Evolutionary conservation across 2,797 vertebrate species (phyloP).

Genomic region (Myripristis jacobus): DNA sequence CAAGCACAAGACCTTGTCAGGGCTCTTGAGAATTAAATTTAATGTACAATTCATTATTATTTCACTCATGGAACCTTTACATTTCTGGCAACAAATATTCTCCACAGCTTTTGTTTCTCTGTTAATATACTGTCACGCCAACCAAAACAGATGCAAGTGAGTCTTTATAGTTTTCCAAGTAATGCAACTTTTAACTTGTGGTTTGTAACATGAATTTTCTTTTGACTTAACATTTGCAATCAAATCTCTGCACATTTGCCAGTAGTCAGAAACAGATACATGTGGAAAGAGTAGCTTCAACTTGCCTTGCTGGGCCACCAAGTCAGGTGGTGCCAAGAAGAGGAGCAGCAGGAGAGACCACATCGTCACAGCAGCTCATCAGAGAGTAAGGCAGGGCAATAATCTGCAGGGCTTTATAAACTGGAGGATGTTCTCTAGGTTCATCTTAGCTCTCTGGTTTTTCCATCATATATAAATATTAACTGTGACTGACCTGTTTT

Average conservation of each 20-base stretch:
- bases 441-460: too few relatives aligned
- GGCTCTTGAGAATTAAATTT: too few relatives aligned
- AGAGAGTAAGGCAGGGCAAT: slow-evolving; percentile 26
- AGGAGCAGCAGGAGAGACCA: slow-evolving; percentile 51
- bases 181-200: too few relatives aligned
- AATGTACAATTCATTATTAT: too few relatives aligned
- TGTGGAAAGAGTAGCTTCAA: not conserved
- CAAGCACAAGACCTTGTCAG: too few relatives aligned
- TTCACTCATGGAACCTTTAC: too few relatives aligned
- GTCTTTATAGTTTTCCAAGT: too few relatives aligned
- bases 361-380: slow-evolving; percentile 47
- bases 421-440: not conserved
- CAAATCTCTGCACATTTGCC: too few relatives aligned
- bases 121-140: too few relatives aligned
- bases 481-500: not conserved
- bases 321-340: slow-evolving; percentile 2
- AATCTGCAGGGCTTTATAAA: slow-evolving; percentile 50
- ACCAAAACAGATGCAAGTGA: too few relatives aligned
- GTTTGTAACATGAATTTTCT: not conserved
- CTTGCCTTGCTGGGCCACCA: slow-evolving; percentile 33
- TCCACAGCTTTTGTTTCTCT: too few relatives aligned
- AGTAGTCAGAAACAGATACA: not conserved
- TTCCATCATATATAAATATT: not conserved
- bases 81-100: too few relatives aligned
- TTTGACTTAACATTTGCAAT: not conserved